Conservation (phyloP, 2,113 vertebrate species). For the Notarius quadriscutis region DNA sequence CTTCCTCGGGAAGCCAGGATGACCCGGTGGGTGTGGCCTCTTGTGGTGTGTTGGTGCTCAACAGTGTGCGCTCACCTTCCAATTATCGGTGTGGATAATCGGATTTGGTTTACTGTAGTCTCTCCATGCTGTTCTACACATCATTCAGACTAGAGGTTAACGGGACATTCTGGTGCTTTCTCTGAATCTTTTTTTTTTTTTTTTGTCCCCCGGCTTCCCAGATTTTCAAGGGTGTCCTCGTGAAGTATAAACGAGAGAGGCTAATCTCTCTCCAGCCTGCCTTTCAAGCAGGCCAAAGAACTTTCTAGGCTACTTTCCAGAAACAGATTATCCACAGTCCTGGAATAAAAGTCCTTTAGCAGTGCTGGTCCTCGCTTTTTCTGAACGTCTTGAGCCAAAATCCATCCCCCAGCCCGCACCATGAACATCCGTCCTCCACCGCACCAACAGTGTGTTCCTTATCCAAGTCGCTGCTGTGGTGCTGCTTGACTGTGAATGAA, state of each 20-base stretch:
- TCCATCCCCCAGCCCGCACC: background rate
- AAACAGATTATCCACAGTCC: constrained; percentile 9
- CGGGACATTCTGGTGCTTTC: constrained; percentile 40
- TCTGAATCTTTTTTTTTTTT: background rate
- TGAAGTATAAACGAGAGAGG: background rate
- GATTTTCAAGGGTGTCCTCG: constrained; percentile 8
- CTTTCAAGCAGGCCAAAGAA: background rate
- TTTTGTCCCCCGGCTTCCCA: background rate
- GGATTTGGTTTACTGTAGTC: constrained; percentile 36
- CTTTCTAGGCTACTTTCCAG: background rate
- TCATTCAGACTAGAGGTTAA: constrained; percentile 38
- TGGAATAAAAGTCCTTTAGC: background rate
- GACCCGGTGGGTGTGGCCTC: constrained; percentile 31
- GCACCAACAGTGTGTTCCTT: background rate
- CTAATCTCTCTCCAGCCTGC: background rate
- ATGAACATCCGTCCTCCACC: background rate
- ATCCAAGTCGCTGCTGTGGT: constrained; percentile 1
- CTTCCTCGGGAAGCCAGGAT: background rate
- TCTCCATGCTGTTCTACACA: constrained; percentile 30
- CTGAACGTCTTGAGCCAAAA: background rate
- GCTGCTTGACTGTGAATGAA: constrained; percentile 24
- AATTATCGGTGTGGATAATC: background rate
- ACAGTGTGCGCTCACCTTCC: constrained; percentile 34
- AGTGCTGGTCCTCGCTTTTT: constrained; percentile 2
- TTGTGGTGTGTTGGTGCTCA: constrained; percentile 44